A percentile compares a stretch with the other conserved stretches of the same genome.
Conservation (phyloP, 2,113 vertebrate species). For the Lota lota region DNA sequence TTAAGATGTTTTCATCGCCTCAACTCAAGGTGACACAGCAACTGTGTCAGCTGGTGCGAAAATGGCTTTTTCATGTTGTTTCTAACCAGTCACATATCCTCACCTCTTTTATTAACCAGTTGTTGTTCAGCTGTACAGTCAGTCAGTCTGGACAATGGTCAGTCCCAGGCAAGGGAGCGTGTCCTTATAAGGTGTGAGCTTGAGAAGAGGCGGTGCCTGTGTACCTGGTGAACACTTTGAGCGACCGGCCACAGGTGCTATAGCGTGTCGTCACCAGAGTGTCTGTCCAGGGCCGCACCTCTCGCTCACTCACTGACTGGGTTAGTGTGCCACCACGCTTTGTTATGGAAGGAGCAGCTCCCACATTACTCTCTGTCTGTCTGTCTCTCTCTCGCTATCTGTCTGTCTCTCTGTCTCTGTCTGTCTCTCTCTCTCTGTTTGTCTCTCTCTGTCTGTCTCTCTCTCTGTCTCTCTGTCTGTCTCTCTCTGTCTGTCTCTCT, state of each 20-base stretch:
- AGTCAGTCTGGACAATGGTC: slow-evolving; percentile 3
- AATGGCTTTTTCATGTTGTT: background rate
- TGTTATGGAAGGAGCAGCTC: background rate
- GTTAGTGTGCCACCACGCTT: background rate
- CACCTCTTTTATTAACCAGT: background rate
- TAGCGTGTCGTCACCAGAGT: slow-evolving; percentile 36
- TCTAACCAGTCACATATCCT: background rate
- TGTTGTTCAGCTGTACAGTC: background rate
- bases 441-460: too few relatives aligned
- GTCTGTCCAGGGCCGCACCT: background rate
- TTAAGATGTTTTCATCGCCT: background rate
- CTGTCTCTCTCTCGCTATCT: too few relatives aligned
- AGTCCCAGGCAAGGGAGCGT: slow-evolving; percentile 8
- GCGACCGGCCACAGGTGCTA: slow-evolving; percentile 26
- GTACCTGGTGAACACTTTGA: slow-evolving; percentile 7
- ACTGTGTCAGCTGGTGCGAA: background rate
- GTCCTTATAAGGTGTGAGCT: slow-evolving; percentile 58
- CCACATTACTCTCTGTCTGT: background rate
- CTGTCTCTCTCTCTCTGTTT: too few relatives aligned
- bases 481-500: too few relatives aligned
- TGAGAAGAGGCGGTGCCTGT: slow-evolving; percentile 11
- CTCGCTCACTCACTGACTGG: background rate
- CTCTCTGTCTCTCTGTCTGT: too few relatives aligned
- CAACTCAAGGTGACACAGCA: too few relatives aligned
- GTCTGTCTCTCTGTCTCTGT: background rate